phyloP scores from a whole-genome alignment of 2,797 vertebrate genomes.

The Manis javanica region DNA sequence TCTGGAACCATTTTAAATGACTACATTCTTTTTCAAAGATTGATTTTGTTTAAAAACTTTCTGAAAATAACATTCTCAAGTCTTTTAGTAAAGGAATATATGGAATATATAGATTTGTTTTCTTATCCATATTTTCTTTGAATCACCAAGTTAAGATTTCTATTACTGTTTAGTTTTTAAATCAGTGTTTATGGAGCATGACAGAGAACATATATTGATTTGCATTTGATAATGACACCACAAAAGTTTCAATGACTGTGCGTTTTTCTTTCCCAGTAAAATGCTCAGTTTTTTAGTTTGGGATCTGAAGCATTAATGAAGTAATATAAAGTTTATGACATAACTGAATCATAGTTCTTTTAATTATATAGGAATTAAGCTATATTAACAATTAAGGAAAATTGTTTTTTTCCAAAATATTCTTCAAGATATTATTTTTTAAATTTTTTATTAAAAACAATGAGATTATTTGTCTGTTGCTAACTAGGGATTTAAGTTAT shows the following conservation, averaged over 20 bases:
- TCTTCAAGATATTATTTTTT: not conserved
- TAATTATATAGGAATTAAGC: slow-evolving; percentile 28
- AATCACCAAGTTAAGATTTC: slow-evolving; percentile 3
- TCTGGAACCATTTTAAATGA: not conserved
- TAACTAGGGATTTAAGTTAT: slow-evolving; percentile 11
- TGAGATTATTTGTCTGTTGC: not conserved
- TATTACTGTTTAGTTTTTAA: not conserved
- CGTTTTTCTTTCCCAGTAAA: not conserved
- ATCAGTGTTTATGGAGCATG: not conserved
- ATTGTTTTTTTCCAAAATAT: not conserved
- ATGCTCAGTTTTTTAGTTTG: slow-evolving; percentile 11
- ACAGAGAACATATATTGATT: not conserved
- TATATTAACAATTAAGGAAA: not conserved
- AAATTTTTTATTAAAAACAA: slow-evolving; percentile 6
- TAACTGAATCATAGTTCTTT: not conserved
- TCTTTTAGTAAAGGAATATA: not conserved
- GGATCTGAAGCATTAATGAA: slow-evolving; percentile 10
- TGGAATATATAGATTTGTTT: not conserved
- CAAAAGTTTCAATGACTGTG: not conserved
- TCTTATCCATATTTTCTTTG: not conserved
- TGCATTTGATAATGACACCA: not conserved
- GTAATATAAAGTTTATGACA: not conserved
- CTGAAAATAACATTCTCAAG: slow-evolving; percentile 1
- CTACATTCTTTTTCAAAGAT: not conserved
- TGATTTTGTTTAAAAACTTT: not conserved